A percentile compares a stretch with the other conserved stretches of the same genome.
These are phyloP conservation scores for Atethmia centrago DNA, from an alignment of 2,888 invertebrate genomes.

Conservation along the genomic window DNA sequence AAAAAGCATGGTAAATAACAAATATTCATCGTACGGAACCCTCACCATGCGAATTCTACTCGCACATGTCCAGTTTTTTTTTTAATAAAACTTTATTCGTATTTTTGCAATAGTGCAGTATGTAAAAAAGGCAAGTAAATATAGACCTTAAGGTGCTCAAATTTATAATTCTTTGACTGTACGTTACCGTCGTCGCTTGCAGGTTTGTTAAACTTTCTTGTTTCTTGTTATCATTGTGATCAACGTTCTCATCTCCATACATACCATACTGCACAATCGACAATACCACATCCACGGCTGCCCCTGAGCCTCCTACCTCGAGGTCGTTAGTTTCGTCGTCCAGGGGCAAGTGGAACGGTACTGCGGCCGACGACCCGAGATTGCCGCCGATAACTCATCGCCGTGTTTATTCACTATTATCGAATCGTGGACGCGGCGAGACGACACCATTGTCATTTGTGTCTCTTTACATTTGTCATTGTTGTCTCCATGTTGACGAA, in stretches of 20 bases:
- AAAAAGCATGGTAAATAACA: too few relatives aligned
- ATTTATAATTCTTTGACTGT: too few relatives aligned
- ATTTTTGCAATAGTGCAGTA: too few relatives aligned
- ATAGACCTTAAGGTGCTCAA: too few relatives aligned
- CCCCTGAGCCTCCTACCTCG: conserved; percentile 61
- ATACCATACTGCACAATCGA: background rate
- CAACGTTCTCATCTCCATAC: background rate
- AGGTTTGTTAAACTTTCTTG: background rate
- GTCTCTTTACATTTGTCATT: conserved; percentile 66
- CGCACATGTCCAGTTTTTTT: too few relatives aligned
- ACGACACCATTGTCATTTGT: conserved; percentile 65
- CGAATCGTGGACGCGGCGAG: conserved; percentile 69
- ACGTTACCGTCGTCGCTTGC: too few relatives aligned
- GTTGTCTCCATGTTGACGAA: conserved; percentile 65
- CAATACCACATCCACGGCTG: conserved; percentile 74
- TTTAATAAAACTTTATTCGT: too few relatives aligned
- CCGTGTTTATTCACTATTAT: conserved; percentile 89
- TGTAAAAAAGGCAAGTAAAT: too few relatives aligned
- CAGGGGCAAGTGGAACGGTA: conserved; percentile 89
- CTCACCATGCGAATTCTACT: too few relatives aligned
- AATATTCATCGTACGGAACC: too few relatives aligned
- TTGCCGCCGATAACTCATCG: conserved; percentile 88
- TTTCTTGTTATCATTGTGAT: background rate
- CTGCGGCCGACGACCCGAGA: conserved; percentile 89
- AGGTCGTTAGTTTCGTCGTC: conserved; percentile 83